Evolutionary conservation across 1,140 invertebrate genomes (phyloP), one percentile per base, ranked within the genome.

Genomic region (Drosophila lowei): DNA sequence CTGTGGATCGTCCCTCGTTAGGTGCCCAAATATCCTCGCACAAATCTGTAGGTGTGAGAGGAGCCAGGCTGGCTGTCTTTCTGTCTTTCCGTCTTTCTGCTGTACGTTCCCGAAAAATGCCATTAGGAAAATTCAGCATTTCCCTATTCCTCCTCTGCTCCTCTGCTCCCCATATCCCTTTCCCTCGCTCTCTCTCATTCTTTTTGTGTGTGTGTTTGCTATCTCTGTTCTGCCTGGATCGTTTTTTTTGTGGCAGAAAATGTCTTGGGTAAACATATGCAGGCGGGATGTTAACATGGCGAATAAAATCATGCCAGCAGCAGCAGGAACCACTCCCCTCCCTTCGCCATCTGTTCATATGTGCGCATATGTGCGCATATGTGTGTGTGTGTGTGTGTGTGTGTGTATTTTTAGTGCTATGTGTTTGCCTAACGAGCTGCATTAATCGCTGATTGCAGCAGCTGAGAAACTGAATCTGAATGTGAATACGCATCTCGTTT

Each of bases 391-490:
- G 54, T 62, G 54, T 13, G 38, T 41, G 53, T 63, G 25, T 41
- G 30, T 66, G 48, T 54, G 41, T 65, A 47, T 62, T 55, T 25
- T 43, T 38, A 38, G 57, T 28, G 11, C 44, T 68, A 50, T 58
- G 77, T 85, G 73, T 85, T 88, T 85, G 83, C 81, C 81, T 77
- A 85, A 86, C 81, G 81, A 85, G 84, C 80, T 86, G 83, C 81
- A 86, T 88, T 88, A 77, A 65, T 79, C 77, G 77, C 70, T 86
- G 81, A 86, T 86, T 86, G 81, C 74, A 86, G 63, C 64, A 66
- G 66, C 63, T 54, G 74, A 64, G 54, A 42, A 46, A 58, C 25
- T 23, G 72, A 34, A 38, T 49, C 47, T 16, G 70, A 64, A 58
- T 43, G 21, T 23, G 8, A 56, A 57, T 43, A 44, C 52, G 64